phyloP scores from a whole-genome alignment of 92 coral and sea anemone species.

The Umimayanthus kanabou region DNA sequence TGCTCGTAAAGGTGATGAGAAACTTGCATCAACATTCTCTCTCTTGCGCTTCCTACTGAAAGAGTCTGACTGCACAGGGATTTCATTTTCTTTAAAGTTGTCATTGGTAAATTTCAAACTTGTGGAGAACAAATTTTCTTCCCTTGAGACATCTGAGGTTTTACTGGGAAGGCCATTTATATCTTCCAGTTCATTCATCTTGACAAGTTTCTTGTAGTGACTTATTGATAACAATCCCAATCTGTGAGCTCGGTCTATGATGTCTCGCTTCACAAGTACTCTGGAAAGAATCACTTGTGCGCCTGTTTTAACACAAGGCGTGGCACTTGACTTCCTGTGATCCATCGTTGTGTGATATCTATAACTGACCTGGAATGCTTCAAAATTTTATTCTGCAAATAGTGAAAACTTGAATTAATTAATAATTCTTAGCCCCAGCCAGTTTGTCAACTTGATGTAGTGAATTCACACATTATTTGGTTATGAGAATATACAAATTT shows the following conservation, averaged over 20 bases:
- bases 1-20: not conserved
- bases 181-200: not conserved
- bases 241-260: not conserved
- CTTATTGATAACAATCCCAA: not conserved
- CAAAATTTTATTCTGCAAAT: not conserved
- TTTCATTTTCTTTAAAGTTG: constrained; percentile 21
- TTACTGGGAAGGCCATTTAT: not conserved
- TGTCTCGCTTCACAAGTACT: not conserved
- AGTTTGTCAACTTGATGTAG: no score
- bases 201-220: not conserved
- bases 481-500: no score
- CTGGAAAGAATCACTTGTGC: not conserved
- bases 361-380: not conserved
- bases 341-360: not conserved
- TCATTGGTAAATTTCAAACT: not conserved
- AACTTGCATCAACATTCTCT: not conserved
- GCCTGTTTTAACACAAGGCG: constrained; percentile 21
- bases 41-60: constrained; percentile 20
- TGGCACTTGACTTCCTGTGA: not conserved
- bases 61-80: not conserved
- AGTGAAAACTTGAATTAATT: not conserved
- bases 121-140: not conserved
- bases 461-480: no score
- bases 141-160: not conserved
- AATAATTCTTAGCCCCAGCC: no score